These are phyloP conservation scores for Castor canadensis DNA, from an alignment of 2,113 vertebrate species.

Conservation along the genomic window DNA sequence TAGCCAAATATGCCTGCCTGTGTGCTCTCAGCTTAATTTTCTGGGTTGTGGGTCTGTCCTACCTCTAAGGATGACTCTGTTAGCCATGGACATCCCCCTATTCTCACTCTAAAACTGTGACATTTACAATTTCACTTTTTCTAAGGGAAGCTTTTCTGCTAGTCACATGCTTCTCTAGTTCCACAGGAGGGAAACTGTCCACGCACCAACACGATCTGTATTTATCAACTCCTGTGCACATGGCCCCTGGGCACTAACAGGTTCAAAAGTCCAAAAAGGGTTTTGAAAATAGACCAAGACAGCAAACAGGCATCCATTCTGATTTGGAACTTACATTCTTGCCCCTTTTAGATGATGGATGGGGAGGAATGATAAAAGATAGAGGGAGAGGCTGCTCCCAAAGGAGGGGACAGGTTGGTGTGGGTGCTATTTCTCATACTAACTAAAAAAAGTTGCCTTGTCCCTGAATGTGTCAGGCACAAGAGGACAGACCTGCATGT, in stretches of 20 bases:
- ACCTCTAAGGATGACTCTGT: not conserved
- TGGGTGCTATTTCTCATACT: constrained; percentile 31
- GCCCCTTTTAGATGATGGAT: constrained; percentile 24
- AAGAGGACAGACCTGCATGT: not conserved
- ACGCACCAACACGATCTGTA: constrained; percentile 57
- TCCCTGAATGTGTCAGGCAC: constrained; percentile 57
- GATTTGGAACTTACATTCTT: constrained; percentile 40
- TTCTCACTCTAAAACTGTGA: not conserved
- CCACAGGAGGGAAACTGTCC: constrained; percentile 30
- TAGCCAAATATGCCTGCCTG: not conserved
- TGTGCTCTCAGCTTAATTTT: not conserved
- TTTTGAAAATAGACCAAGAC: constrained; percentile 59
- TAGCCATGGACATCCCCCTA: not conserved
- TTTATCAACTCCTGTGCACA: constrained; percentile 58
- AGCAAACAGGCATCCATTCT: constrained; percentile 51
- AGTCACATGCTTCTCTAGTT: constrained; percentile 51
- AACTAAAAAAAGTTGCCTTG: constrained; percentile 46
- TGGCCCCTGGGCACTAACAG: not conserved
- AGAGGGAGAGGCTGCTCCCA: not conserved
- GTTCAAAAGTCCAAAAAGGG: constrained; percentile 72
- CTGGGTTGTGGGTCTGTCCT: not conserved
- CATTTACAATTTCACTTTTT: constrained; percentile 55
- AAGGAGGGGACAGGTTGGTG: not conserved
- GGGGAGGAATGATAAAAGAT: constrained; percentile 41
- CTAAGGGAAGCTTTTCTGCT: constrained; percentile 59